A percentile compares a stretch with the other conserved stretches of the same genome.
Conservation (phyloP, 2,888 invertebrate species). For the Aleiodes leptofemur region DNA sequence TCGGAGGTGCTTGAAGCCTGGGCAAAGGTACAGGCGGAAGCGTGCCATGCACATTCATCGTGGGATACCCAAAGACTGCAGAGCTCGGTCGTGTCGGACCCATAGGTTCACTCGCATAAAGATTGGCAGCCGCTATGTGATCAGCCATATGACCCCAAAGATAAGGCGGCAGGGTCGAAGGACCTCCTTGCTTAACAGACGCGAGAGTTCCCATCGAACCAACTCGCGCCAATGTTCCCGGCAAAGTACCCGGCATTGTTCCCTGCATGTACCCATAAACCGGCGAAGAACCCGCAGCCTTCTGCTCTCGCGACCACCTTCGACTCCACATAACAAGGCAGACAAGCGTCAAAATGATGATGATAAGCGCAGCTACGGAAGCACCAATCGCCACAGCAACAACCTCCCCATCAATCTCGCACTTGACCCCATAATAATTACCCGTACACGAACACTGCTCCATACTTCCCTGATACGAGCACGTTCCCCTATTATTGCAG, state of each 20-base stretch:
- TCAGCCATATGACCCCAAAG: slow-evolving; percentile 93
- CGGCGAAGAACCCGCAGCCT: slow-evolving; percentile 84
- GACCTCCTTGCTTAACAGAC: slow-evolving; percentile 72
- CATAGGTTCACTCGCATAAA: slow-evolving; percentile 87
- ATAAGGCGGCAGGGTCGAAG: slow-evolving; percentile 80
- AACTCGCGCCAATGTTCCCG: slow-evolving; percentile 71
- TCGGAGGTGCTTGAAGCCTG: slow-evolving; percentile 75
- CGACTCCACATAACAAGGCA: slow-evolving; percentile 95
- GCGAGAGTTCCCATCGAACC: slow-evolving; percentile 72
- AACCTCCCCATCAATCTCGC: slow-evolving; percentile 95
- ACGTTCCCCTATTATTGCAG: slow-evolving; percentile 91
- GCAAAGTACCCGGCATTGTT: slow-evolving; percentile 73
- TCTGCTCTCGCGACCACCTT: slow-evolving; percentile 93
- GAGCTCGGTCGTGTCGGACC: slow-evolving; percentile 87
- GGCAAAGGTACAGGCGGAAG: slow-evolving; percentile 86
- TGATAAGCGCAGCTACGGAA: slow-evolving; percentile 90
- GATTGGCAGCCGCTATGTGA: slow-evolving; percentile 90
- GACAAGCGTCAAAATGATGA: slow-evolving; percentile 90
- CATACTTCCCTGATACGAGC: slow-evolving; percentile 86
- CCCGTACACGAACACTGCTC: slow-evolving; percentile 87
- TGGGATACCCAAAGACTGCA: slow-evolving; percentile 89
- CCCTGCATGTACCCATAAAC: slow-evolving; percentile 91
- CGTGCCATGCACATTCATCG: slow-evolving; percentile 77
- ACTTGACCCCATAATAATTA: slow-evolving; percentile 91
- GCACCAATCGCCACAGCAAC: slow-evolving; percentile 94